phyloP scores from a whole-genome alignment of 2,888 invertebrate species.

The Leptinotarsa tumamoca region DNA sequence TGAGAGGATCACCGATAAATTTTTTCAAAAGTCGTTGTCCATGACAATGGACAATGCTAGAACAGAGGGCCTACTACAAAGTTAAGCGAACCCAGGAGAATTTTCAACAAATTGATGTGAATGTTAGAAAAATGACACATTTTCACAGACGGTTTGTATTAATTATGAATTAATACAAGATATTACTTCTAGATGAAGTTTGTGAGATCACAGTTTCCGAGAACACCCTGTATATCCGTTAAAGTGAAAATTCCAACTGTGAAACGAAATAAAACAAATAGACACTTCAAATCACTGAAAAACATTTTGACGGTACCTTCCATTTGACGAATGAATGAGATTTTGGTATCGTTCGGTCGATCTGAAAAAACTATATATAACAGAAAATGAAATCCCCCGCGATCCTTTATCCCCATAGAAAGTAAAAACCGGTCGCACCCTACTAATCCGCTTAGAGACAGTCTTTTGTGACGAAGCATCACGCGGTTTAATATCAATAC shows the following conservation, averaged over 20 bases:
- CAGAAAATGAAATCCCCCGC: slow-evolving; percentile 27
- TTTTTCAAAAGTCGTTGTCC: too few relatives aligned
- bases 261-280: background rate
- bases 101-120: too few relatives aligned
- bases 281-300: background rate
- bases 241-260: background rate
- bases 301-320: background rate
- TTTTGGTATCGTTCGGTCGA: slow-evolving; percentile 13
- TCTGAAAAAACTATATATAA: slow-evolving; percentile 25
- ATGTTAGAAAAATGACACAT: too few relatives aligned
- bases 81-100: too few relatives aligned
- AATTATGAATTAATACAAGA: too few relatives aligned
- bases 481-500: slow-evolving; percentile 62
- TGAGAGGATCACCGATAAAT: too few relatives aligned
- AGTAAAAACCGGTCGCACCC: slow-evolving; percentile 62
- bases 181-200: too few relatives aligned
- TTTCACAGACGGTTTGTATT: too few relatives aligned
- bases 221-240: background rate
- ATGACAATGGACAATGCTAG: too few relatives aligned
- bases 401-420: slow-evolving; percentile 28
- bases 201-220: too few relatives aligned
- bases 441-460: slow-evolving; percentile 59
- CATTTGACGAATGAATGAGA: slow-evolving; percentile 13
- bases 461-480: slow-evolving; percentile 60
- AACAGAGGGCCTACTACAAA: too few relatives aligned